Conservation (phyloP, 2,888 invertebrate species). For the Philaethria dido region DNA sequence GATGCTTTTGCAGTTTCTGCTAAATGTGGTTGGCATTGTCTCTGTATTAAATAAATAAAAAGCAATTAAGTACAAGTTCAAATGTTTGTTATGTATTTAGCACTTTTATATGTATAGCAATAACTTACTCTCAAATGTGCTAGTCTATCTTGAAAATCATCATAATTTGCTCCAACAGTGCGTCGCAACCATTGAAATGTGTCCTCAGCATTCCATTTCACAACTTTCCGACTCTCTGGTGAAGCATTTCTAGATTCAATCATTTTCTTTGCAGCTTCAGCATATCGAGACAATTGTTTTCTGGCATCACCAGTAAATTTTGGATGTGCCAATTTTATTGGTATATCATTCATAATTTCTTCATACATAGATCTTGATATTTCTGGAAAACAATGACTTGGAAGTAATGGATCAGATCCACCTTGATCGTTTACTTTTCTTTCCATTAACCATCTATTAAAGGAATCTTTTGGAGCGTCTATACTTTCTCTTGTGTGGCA, state of each 20-base stretch:
- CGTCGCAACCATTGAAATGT: constrained; percentile 97
- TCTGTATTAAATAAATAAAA: constrained; percentile 62
- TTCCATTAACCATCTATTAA: constrained; percentile 98
- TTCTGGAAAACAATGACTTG: constrained; percentile 95
- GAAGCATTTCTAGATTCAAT: constrained; percentile 97
- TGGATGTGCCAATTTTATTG: constrained; percentile 96
- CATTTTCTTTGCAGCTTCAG: constrained; percentile 98
- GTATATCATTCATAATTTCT: constrained; percentile 99
- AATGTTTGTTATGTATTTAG: not conserved
- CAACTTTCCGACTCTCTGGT: constrained; percentile 97
- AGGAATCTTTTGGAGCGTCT: constrained; percentile 97
- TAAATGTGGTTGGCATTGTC: constrained; percentile 97
- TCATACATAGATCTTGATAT: constrained; percentile 97
- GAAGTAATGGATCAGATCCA: constrained; percentile 95
- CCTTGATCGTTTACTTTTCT: constrained; percentile 94
- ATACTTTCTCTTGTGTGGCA: constrained; percentile 96
- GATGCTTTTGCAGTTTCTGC: constrained; percentile 97
- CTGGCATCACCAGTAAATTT: constrained; percentile 98
- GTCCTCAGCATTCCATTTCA: constrained; percentile 99
- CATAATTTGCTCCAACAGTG: constrained; percentile 96
- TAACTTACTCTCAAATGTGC: constrained; percentile 90
- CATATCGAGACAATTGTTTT: constrained; percentile 96
- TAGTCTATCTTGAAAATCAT: constrained; percentile 95
- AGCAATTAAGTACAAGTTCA: too few relatives aligned
- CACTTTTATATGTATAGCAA: not conserved